phyloP scores from a whole-genome alignment of 2,113 vertebrate genomes.

The Tyto alba region DNA sequence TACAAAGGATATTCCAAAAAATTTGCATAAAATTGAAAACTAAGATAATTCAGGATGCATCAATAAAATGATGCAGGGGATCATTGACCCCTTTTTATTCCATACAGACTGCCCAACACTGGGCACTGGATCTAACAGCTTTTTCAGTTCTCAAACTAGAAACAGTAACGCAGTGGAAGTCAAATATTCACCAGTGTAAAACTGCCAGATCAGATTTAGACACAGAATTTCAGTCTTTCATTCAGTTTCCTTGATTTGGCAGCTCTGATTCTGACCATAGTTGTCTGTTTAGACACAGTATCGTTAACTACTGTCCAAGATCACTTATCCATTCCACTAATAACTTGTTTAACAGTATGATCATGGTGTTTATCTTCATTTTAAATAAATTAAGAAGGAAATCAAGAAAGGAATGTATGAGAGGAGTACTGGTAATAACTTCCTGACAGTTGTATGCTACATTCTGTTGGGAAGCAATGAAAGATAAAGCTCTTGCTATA shows the following conservation, averaged over 20 bases:
- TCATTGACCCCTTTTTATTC: not conserved
- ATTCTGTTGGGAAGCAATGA: not conserved
- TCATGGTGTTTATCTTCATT: not conserved
- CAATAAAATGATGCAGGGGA: not conserved
- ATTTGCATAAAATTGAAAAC: not conserved
- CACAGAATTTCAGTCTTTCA: not conserved
- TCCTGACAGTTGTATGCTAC: not conserved
- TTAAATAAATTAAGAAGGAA: not conserved
- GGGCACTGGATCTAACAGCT: not conserved
- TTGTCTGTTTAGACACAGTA: not conserved
- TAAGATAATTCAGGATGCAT: not conserved
- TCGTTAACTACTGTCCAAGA: not conserved
- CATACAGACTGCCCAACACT: rapidly evolving
- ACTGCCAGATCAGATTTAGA: not conserved
- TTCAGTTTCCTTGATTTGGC: not conserved
- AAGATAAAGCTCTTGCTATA: not conserved
- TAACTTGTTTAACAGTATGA: not conserved
- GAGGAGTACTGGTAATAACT: not conserved
- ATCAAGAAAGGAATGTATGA: not conserved
- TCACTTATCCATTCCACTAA: not conserved
- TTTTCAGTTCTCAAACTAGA: not conserved
- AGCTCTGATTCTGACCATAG: not conserved
- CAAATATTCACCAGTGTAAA: not conserved
- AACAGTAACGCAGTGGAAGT: not conserved
- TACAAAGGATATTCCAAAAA: not conserved